phyloP scores from a whole-genome alignment of 2,797 vertebrate species.

The Paedocypris micromegethes region DNA sequence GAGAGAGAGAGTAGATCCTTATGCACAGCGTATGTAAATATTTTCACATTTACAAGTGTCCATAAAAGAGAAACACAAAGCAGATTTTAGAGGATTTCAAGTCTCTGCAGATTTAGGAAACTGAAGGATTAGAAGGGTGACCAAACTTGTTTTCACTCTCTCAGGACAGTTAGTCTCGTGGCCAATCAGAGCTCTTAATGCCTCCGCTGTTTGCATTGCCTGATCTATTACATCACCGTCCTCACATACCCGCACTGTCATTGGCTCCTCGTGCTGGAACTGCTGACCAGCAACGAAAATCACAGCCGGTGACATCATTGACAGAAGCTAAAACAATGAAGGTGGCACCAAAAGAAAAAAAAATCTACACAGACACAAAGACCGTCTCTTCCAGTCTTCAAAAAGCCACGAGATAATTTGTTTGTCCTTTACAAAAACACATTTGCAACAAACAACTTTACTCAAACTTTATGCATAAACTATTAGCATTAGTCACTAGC shows the following conservation, averaged over 20 bases:
- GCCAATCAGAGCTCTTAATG: slow-evolving; percentile 51
- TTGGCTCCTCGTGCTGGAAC: slow-evolving; percentile 55
- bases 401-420: too few relatives aligned
- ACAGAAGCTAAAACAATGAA: slow-evolving; percentile 59
- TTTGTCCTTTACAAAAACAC: too few relatives aligned
- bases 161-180: slow-evolving; percentile 53
- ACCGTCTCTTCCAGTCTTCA: background rate
- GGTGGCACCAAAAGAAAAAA: slow-evolving; percentile 57
- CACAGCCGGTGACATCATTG: slow-evolving; percentile 71
- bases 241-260: slow-evolving; percentile 46
- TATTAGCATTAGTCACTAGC: too few relatives aligned
- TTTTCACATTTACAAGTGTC: too few relatives aligned
- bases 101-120: slow-evolving; percentile 30
- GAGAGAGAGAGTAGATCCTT: too few relatives aligned
- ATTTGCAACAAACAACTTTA: too few relatives aligned
- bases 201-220: slow-evolving; percentile 60
- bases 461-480: too few relatives aligned
- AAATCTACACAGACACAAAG: slow-evolving; percentile 27
- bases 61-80: too few relatives aligned
- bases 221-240: slow-evolving; percentile 63
- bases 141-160: slow-evolving; percentile 54
- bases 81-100: too few relatives aligned
- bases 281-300: slow-evolving; percentile 70
- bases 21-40: too few relatives aligned
- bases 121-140: slow-evolving; percentile 59